Percentiles rank a stretch among this genome's conserved stretches.
These are phyloP conservation scores for Vipera latastei DNA, from an alignment of 2,797 vertebrate genomes.

Conservation along the genomic window DNA sequence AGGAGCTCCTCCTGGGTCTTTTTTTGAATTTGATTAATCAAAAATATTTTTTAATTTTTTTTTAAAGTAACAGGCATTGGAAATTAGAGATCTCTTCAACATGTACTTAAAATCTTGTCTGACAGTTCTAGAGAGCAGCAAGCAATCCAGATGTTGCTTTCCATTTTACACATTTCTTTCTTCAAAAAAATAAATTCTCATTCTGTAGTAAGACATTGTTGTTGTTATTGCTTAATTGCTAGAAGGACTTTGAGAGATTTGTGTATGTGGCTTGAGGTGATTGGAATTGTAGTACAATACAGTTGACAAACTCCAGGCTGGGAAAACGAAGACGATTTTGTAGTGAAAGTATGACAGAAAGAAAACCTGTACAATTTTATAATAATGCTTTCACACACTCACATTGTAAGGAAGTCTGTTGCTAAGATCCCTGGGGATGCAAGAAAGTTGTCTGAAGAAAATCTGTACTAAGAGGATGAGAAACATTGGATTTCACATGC, in stretches of 20 bases:
- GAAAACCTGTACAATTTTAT: not conserved
- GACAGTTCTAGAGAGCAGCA: not conserved
- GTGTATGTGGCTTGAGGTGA: not conserved
- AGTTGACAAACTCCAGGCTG: not conserved
- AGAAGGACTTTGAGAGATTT: not conserved
- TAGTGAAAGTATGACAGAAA: not conserved
- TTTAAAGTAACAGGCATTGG: not conserved
- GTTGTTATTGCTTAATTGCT: not conserved
- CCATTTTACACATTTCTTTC: not conserved
- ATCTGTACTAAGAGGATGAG: not conserved
- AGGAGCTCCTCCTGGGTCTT: not conserved
- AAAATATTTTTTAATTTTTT: not conserved
- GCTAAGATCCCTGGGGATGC: not conserved
- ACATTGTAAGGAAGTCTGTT: not conserved
- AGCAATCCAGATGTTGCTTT: not conserved
- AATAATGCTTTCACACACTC: not conserved
- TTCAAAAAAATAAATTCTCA: not conserved
- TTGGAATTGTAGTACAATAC: not conserved
- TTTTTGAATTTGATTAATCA: not conserved
- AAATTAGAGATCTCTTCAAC: not conserved
- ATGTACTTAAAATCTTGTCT: not conserved
- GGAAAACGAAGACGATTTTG: not conserved
- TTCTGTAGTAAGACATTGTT: not conserved
- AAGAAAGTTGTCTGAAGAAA: constrained; percentile 2
- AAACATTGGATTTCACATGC: not conserved